Conservation (phyloP, 2,888 invertebrate species). For the Noctuana brunneofusca region DNA sequence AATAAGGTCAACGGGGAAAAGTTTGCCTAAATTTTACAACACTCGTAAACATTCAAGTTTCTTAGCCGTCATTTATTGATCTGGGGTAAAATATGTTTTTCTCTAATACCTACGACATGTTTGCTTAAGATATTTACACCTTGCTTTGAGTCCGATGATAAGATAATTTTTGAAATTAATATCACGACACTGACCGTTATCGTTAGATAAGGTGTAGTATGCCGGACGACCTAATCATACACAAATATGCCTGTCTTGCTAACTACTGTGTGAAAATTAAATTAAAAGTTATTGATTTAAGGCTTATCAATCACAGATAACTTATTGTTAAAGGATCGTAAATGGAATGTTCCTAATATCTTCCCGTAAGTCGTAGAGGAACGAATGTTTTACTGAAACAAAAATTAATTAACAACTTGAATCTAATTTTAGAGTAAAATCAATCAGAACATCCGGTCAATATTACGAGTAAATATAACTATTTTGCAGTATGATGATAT, state of each 20-base stretch:
- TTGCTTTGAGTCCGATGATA: conserved; percentile 54
- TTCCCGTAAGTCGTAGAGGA: background rate
- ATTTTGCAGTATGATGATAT: background rate
- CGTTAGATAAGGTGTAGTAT: conserved; percentile 58
- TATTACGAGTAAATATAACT: background rate
- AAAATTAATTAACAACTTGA: background rate
- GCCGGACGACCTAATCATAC: conserved; percentile 51
- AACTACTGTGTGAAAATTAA: background rate
- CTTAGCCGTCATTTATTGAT: conserved; percentile 17
- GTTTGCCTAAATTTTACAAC: conserved; percentile 37
- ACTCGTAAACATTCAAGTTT: conserved; percentile 17
- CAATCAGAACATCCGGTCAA: no score
- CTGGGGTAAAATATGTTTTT: conserved; percentile 15
- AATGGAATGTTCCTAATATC: background rate
- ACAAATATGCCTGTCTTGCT: conserved; percentile 51
- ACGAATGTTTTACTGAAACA: background rate
- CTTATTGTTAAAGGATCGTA: background rate
- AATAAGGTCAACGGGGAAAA: conserved; percentile 36
- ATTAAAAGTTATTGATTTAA: background rate
- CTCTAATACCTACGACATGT: conserved; percentile 46
- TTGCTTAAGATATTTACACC: conserved; percentile 67
- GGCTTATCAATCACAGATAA: background rate
- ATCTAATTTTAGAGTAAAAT: no score
- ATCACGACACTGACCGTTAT: conserved; percentile 61
- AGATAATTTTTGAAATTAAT: conserved; percentile 70